Base-by-base conservation (phyloP, 2,797 vertebrate genomes). In the Zenarchopterus dispar region DNA sequence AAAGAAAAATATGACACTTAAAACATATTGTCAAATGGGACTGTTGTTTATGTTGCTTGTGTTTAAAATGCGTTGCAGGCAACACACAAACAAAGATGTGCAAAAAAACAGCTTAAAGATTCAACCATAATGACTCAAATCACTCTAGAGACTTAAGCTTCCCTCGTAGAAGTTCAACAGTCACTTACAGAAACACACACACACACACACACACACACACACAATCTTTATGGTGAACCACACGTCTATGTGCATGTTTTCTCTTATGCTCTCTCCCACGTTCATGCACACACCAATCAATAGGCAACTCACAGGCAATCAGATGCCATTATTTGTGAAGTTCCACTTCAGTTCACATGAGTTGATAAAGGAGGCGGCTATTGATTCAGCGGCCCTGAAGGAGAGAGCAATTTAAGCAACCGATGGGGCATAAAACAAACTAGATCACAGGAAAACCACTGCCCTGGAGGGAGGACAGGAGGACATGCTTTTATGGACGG, bases 281-380 rank as follows among this genome's bases (percentile, higher is more conserved):
- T 44, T 36, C 57, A 47, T 70, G 59, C 62, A 55, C 51, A 63
- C 63, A 72, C 63, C 78, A 90, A 94, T 94, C 93, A 86, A 94
- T 94, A 85, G 84, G 86, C 88, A 88, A 90, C 92, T 92, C 90
- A 82, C 86, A 89, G 85, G 92, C 94, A 93, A 95, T 95, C 94
- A 95, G 93, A 91, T 84, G 87, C 90, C 93, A 95, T 95, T 95
- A 96, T 95, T 94, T 90, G 93, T 85, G 91, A 94, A 94, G 94
- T 95, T 96, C 94, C 94, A 94, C 95, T 95, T 91, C 93, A 94
- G 94, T 95, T 95, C 94, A 94, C 95, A 93, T 92, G 92, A 89
- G 91, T 92, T 91, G 87, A 78, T 88, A 93, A 93, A 93, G 93
- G 89, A 90, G 93, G 91, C 89, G 82, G 89, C 90, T 93, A 96